Conservation (phyloP, 2,888 invertebrate genomes). For the Cotesia congregata region DNA sequence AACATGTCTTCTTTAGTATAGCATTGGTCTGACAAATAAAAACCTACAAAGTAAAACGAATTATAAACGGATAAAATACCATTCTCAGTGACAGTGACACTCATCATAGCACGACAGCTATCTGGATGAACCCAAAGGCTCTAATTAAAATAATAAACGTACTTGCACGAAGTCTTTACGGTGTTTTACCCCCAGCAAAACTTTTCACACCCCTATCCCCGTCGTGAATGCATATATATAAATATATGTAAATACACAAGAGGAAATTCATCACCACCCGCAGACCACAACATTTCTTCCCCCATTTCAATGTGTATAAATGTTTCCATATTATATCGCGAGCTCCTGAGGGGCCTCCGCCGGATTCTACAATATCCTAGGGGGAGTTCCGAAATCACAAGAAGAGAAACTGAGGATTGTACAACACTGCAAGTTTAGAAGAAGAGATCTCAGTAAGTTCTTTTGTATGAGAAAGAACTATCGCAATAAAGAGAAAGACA, state of each 20-base stretch:
- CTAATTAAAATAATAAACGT: conserved; percentile 68
- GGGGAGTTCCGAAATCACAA: conserved; percentile 34
- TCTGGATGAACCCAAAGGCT: conserved; percentile 56
- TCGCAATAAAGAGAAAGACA: conserved; percentile 36
- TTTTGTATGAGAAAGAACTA: conserved; percentile 16
- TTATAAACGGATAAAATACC: background rate
- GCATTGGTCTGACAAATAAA: background rate
- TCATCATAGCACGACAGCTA: background rate
- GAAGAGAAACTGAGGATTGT: conserved; percentile 8
- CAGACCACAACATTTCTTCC: conserved; percentile 52
- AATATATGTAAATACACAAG: conserved; percentile 23
- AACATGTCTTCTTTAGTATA: background rate
- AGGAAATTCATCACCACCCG: conserved; percentile 39
- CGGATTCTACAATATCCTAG: conserved; percentile 4
- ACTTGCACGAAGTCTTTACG: conserved; percentile 48
- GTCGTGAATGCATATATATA: conserved; percentile 39
- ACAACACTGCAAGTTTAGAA: background rate
- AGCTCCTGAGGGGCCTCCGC: conserved; percentile 15
- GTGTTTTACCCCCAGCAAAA: conserved; percentile 8
- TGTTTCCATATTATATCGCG: conserved; percentile 63
- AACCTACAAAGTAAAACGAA: background rate
- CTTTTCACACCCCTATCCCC: conserved; percentile 22
- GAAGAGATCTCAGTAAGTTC: background rate
- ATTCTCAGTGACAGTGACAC: background rate
- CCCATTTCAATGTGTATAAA: conserved; percentile 57